phyloP scores from a whole-genome alignment of 2,113 vertebrate genomes.

The Nothocercus nigrocapillus region DNA sequence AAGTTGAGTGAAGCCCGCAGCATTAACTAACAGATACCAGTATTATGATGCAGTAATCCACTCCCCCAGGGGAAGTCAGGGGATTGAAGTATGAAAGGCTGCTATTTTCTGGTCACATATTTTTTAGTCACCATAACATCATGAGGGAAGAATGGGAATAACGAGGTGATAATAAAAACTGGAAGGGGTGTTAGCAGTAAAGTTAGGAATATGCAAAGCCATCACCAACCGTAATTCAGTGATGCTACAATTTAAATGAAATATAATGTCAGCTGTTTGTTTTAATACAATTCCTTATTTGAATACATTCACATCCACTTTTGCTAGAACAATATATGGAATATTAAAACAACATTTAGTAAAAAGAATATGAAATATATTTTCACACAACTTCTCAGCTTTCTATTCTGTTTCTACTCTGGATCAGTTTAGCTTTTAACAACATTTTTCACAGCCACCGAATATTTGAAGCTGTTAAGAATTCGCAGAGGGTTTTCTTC shows the following conservation, averaged over 20 bases:
- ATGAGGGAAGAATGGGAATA: constrained; percentile 59
- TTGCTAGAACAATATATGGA: background rate
- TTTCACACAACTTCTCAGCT: background rate
- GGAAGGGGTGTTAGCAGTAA: constrained; percentile 27
- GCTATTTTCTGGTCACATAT: constrained; percentile 68
- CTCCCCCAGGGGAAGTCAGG: constrained; percentile 58
- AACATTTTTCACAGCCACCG: background rate
- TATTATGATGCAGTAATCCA: constrained; percentile 80
- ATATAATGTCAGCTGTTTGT: background rate
- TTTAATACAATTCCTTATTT: background rate
- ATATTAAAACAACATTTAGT: background rate
- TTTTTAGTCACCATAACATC: constrained; percentile 64
- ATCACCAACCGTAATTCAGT: background rate
- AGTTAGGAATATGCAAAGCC: constrained; percentile 31
- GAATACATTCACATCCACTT: background rate
- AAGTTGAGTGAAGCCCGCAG: constrained; percentile 78
- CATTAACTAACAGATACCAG: constrained; percentile 80
- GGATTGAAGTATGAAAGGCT: constrained; percentile 71
- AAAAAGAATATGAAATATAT: background rate
- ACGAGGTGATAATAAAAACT: constrained; percentile 57
- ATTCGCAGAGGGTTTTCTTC: background rate
- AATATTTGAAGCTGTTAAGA: background rate
- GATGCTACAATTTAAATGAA: background rate
- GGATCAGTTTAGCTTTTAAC: background rate
- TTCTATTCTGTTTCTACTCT: background rate